Evolutionary conservation across 2,113 vertebrate genomes (phyloP), one percentile per base, ranked within the genome.

Genomic region (Cryptomyrus ogoouensis): DNA sequence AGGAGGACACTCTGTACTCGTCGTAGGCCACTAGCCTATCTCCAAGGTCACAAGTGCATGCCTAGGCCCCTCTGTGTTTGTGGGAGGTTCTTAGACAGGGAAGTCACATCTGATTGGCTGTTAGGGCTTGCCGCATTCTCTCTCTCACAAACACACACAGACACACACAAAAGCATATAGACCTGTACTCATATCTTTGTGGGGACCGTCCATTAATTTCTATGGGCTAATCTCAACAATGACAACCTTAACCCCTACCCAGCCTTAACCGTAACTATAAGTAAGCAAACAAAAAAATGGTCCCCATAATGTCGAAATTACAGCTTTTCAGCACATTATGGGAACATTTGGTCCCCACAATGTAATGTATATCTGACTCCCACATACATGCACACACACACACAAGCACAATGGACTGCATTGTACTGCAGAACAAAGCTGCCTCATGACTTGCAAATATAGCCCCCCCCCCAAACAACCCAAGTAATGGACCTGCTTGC

Each of bases 381-480:
- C 52, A 56, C 52, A 21, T 17, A n/a, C n/a, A 52, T 49, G 19
- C 85, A n/a, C 44, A n/a, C 46, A 85, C 19, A 50, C 21, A 9
- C n/a, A 53, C 47, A 87, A 12, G 27, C n/a, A 27, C 10, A 52
- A 50, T 56, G 85, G 47, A 31, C 21, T 31, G 49, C 49, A 47
- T 35, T 12, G 85, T 49, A 52, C 27, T 52, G 85, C 85, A 87
- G 85, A 87, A 87, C 49, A 87, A 53, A 87, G 27, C 49, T 87
- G 85, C 47, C 85, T 87, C 85, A 87, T 87, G 85, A 87, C 85
- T 87, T 87, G 49, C 85, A 87, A 39, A 53, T 87, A 49, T 27
- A 53, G 12, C 2, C 12, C 47, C 35, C 5, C 84, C 49, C 42
- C 8, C 58, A 9, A 66, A 10, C n/a, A n/a, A 66, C 58, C 80